Evolutionary conservation across 2,113 vertebrate species (phyloP).

Genomic region (Dasypus novemcinctus): DNA sequence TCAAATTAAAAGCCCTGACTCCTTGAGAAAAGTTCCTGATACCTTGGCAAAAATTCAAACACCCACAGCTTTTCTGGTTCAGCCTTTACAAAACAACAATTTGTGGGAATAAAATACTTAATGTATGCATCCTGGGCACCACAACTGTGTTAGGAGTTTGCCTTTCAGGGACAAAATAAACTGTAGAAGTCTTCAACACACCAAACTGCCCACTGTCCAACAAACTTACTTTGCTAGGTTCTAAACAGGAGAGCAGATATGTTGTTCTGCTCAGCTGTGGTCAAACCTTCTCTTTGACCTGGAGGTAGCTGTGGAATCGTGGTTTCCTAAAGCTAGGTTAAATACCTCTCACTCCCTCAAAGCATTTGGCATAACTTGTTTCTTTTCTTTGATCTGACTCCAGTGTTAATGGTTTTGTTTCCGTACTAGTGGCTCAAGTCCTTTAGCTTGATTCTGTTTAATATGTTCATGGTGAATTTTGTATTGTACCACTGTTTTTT

Average conservation of each 20-base stretch:
- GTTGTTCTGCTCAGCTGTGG: background rate
- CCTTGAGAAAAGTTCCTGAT: background rate
- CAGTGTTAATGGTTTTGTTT: background rate
- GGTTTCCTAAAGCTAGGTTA: background rate
- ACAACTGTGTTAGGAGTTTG: background rate
- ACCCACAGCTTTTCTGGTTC: background rate
- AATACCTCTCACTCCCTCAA: background rate
- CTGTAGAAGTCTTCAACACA: background rate
- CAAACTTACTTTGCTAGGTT: constrained; percentile 23
- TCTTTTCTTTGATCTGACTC: constrained; percentile 24
- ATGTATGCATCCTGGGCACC: background rate
- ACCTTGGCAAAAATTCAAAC: constrained; percentile 6
- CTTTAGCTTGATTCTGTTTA: background rate
- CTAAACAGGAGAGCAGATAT: background rate
- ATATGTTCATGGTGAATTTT: background rate
- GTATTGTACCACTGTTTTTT: background rate
- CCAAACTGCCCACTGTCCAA: background rate
- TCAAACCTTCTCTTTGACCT: constrained; percentile 16
- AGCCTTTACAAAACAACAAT: background rate
- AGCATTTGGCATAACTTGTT: background rate
- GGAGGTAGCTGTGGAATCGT: background rate
- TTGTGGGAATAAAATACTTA: background rate
- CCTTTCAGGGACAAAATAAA: background rate
- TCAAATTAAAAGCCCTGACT: constrained; percentile 24
- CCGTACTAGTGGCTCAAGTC: background rate